Evolutionary conservation across 2,888 invertebrate genomes (phyloP).

Genomic region (Sacculina carcini): DNA sequence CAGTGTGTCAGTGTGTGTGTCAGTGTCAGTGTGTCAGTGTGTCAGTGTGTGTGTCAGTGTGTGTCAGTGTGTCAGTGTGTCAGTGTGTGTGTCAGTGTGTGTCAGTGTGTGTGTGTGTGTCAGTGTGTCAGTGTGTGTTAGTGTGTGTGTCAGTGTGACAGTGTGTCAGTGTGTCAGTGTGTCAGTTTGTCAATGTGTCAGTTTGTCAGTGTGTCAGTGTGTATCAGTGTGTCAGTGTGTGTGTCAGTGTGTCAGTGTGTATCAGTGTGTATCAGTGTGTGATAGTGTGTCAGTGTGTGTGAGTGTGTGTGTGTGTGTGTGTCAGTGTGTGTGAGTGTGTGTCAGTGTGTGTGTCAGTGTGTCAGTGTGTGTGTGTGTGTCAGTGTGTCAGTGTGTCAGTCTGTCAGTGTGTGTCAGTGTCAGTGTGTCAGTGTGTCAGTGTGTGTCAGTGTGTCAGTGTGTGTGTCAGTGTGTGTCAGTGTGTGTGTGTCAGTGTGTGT

Average conservation of each 20-base stretch:
- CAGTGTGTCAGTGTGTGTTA: too few relatives aligned
- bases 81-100: neutral
- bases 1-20: too few relatives aligned
- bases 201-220: too few relatives aligned
- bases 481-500: neutral
- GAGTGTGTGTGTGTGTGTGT: neutral
- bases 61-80: neutral
- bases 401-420: neutral
- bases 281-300: too few relatives aligned
- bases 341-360: neutral
- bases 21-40: too few relatives aligned
- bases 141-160: neutral
- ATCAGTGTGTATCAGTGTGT: too few relatives aligned
- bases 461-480: conserved; percentile 1
- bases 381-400: conserved; percentile 1
- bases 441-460: conserved; percentile 1
- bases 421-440: neutral
- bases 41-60: neutral
- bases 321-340: neutral
- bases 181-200: too few relatives aligned
- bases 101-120: neutral
- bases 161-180: neutral
- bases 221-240: too few relatives aligned
- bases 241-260: too few relatives aligned
- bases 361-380: neutral